These are phyloP conservation scores for Masticophis lateralis DNA, from an alignment of 2,797 vertebrate species.

Conservation along the genomic window DNA sequence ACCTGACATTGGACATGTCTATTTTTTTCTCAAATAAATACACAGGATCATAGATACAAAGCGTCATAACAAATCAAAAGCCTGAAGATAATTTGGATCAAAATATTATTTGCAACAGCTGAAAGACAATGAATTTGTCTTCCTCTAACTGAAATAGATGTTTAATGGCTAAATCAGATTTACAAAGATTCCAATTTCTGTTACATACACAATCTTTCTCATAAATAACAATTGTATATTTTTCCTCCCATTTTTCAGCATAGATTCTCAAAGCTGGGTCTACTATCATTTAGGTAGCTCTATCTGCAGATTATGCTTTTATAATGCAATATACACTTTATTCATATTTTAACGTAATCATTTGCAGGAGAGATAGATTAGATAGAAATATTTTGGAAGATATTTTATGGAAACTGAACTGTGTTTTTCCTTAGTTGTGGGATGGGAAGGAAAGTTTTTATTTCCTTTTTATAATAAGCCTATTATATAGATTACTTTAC, in stretches of 20 bases:
- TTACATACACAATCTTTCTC: not conserved
- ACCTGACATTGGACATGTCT: not conserved
- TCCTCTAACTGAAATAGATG: not conserved
- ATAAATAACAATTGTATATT: not conserved
- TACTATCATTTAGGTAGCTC: not conserved
- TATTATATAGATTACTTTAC: not conserved
- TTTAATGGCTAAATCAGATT: not conserved
- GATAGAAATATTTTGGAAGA: not conserved
- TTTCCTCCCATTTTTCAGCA: not conserved
- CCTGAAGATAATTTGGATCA: not conserved
- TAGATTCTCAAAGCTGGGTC: not conserved
- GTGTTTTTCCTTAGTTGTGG: not conserved
- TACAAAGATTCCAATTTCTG: not conserved
- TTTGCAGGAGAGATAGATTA: not conserved
- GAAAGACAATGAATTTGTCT: not conserved
- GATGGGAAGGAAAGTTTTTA: not conserved
- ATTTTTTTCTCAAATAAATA: not conserved
- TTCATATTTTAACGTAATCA: not conserved
- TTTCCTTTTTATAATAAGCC: not conserved
- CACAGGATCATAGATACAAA: not conserved
- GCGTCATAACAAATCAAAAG: not conserved
- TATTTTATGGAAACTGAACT: not conserved
- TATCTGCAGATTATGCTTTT: not conserved
- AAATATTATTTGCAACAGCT: not conserved
- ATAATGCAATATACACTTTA: not conserved